A percentile compares a stretch with the other conserved stretches of the same genome.
Evolutionary conservation across 2,888 invertebrate genomes (phyloP).

Genomic region (Drosophila pseudotakahashii): DNA sequence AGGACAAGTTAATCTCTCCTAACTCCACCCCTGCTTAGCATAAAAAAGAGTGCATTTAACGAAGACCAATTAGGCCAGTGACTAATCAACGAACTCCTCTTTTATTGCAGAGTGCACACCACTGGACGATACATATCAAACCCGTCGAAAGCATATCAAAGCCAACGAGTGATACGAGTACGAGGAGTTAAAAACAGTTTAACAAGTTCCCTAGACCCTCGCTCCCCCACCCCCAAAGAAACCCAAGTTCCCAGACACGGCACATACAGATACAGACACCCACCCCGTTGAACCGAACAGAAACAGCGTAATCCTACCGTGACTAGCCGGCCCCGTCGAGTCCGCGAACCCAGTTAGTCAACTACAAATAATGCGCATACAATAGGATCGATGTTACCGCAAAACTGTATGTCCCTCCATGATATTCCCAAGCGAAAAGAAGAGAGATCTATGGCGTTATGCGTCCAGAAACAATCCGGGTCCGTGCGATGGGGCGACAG

Average conservation of each 20-base stretch:
- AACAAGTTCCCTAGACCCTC: not conserved
- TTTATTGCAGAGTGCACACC: slow-evolving; percentile 62
- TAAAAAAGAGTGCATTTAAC: slow-evolving; percentile 14
- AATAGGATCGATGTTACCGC: slow-evolving; percentile 85
- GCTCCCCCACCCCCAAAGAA: slow-evolving; percentile 2
- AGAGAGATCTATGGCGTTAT: slow-evolving; percentile 84
- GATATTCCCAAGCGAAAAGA: slow-evolving; percentile 84
- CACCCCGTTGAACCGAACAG: slow-evolving; percentile 11
- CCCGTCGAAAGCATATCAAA: slow-evolving; percentile 63
- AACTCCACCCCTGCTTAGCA: not conserved
- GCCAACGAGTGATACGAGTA: slow-evolving; percentile 45
- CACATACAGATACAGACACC: not conserved
- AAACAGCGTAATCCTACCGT: slow-evolving; percentile 17
- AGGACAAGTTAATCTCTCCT: too few species aligned
- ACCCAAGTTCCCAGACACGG: slow-evolving; percentile 17
- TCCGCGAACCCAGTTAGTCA: slow-evolving; percentile 73
- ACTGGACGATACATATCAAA: slow-evolving; percentile 54
- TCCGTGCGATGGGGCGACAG: slow-evolving; percentile 71
- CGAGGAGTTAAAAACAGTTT: slow-evolving; percentile 24
- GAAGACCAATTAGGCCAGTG: slow-evolving; percentile 10
- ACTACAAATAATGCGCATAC: slow-evolving; percentile 84
- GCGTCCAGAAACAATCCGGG: slow-evolving; percentile 82
- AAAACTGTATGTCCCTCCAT: slow-evolving; percentile 85
- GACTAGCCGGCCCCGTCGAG: slow-evolving; percentile 61
- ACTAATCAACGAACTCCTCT: slow-evolving; percentile 30